A percentile compares a stretch with the other conserved stretches of the same genome.
Evolutionary conservation across 2,797 vertebrate species (phyloP).

Genomic region (Ctenopoma kingsleyae): DNA sequence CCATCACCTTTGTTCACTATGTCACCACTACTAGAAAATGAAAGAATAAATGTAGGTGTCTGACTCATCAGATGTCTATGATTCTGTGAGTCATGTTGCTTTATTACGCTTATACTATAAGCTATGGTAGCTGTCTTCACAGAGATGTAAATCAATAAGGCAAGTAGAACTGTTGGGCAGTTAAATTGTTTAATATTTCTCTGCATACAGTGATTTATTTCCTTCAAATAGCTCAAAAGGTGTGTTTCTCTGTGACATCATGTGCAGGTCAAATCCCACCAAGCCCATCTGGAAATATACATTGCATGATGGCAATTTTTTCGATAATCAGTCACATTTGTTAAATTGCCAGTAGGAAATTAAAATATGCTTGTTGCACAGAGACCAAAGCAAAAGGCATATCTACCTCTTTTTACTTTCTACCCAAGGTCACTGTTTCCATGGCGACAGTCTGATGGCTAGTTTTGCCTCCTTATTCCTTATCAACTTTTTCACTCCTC

Average conservation of each 20-base stretch:
- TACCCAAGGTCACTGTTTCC: constrained; percentile 84
- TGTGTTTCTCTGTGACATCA: constrained; percentile 12
- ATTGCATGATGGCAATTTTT: constrained; percentile 9
- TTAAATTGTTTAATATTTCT: constrained; percentile 8
- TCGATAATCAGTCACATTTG: constrained; percentile 45
- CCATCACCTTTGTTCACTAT: background rate
- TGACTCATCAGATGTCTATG: background rate
- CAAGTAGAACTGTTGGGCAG: constrained; percentile 7
- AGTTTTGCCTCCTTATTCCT: constrained; percentile 77
- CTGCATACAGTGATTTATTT: constrained; percentile 28
- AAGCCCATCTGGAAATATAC: constrained; percentile 23
- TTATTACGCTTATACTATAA: constrained; percentile 15
- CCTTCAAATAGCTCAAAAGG: constrained; percentile 2
- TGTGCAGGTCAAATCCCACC: constrained; percentile 26
- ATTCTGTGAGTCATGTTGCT: constrained; percentile 11
- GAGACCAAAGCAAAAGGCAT: constrained; percentile 68
- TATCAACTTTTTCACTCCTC: constrained; percentile 70
- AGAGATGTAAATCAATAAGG: constrained; percentile 32
- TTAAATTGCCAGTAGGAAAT: constrained; percentile 49
- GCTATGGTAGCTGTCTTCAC: constrained; percentile 3
- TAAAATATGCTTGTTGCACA: constrained; percentile 71
- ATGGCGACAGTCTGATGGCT: constrained; percentile 80
- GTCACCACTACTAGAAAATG: constrained; percentile 1
- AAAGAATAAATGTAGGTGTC: background rate
- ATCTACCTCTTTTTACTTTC: constrained; percentile 74